Evolutionary conservation across 2,113 vertebrate species (phyloP), one percentile per base, ranked within the genome.

Genomic region (Saguinus midas): DNA sequence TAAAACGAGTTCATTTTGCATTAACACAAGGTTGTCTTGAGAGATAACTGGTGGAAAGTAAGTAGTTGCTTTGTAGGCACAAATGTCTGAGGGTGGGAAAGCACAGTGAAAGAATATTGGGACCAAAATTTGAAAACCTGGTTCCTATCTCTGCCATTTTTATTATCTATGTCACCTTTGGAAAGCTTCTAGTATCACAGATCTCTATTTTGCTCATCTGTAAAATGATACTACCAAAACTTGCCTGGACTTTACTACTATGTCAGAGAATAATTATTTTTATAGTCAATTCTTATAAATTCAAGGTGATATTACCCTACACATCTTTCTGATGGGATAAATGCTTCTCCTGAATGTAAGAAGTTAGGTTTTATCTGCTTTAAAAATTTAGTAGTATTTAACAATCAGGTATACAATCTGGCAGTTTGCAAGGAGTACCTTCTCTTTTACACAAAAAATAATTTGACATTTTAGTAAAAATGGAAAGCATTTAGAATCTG

Each of bases 401-500:
- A n/a, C 58, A 93, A 50, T 92, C 94, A 98, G 95, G 84, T 97
- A 95, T 68, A 79, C 96, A 98, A 97, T 96, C 93, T 96, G 94
- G 58, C 61, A 88, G 79, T 96, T 94, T 96, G 88, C 75, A 95
- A 91, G 82, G 72, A 96, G 16, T 95, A 43, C 48, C 14, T 83
- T 95, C 50, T 82, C 81, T 93, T 95, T 96, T 80, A 90, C 35
- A 95, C 90, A 84, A 90, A 98, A 98, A 98, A 97, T 98, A 97
- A 97, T 98, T 92, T 97, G 96, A 97, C 95, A 97, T 98, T 98
- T 97, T 97, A 90, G 87, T 94, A 95, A 97, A 97, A 97, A 96
- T 93, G 45, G 40, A 96, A 98, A 96, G 84, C 52, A 95, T 96
- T 97, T 92, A 95, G 9, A 97, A 93, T 75, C n/a, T 96, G 92